Evolutionary conservation across 1,140 invertebrate species (phyloP).

Genomic region (Listronotus bonariensis): DNA sequence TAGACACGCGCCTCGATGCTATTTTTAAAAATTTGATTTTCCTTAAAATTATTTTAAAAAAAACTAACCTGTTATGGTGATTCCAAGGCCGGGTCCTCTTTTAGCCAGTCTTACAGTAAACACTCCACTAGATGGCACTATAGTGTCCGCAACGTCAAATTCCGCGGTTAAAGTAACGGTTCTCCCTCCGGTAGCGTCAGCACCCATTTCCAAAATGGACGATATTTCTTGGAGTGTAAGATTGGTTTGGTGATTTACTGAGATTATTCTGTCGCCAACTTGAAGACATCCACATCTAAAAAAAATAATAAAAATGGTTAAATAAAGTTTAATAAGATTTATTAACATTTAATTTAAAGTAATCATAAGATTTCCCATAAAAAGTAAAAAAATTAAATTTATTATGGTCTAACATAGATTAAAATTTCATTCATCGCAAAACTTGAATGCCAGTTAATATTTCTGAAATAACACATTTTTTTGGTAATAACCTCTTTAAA

Average conservation of each 20-base stretch:
- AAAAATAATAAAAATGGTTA: conserved; percentile 1
- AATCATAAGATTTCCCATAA: no score
- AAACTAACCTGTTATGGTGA: conserved; percentile 80
- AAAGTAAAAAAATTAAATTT: no score
- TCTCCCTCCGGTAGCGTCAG: conserved; percentile 44
- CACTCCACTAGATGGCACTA: conserved; percentile 86
- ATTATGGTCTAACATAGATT: no score
- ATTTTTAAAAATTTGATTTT: no score
- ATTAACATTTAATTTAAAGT: no score
- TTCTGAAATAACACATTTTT: no score
- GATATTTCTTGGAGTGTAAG: conserved; percentile 60
- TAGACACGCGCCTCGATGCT: no score
- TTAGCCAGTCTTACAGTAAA: conserved; percentile 89
- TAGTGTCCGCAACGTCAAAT: conserved; percentile 91
- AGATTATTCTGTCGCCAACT: conserved; percentile 80
- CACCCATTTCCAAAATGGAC: conserved; percentile 57
- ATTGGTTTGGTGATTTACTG: conserved; percentile 76
- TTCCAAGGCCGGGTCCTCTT: conserved; percentile 76
- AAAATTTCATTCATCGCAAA: no score
- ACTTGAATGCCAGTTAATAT: no score
- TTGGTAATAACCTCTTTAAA: no score
- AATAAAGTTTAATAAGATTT: not conserved
- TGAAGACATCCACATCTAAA: conserved; percentile 75
- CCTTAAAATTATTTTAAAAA: no score
- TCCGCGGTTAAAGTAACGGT: conserved; percentile 73